Conservation (phyloP, 2,113 vertebrate species). For the Harpagus bidentatus region DNA sequence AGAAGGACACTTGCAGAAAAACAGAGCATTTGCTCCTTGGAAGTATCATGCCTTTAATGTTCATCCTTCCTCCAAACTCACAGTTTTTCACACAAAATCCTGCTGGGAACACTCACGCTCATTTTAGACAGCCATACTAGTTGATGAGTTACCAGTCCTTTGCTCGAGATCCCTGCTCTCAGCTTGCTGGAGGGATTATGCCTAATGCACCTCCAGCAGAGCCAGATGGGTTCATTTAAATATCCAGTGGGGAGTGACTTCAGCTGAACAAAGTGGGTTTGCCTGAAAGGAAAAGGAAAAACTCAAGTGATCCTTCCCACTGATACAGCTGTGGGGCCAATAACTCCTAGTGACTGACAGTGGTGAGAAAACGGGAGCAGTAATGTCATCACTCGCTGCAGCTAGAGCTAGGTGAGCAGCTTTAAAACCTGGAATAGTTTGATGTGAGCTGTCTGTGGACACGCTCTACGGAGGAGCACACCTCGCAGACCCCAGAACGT, state of each 20-base stretch:
- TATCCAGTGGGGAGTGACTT: neutral
- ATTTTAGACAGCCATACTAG: neutral
- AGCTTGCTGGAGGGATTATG: neutral
- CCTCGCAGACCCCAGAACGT: neutral
- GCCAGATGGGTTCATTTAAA: neutral
- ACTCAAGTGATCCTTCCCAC: neutral
- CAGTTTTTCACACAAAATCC: neutral
- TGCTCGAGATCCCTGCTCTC: neutral
- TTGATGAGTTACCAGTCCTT: neutral
- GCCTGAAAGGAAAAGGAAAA: neutral
- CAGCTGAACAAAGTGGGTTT: neutral
- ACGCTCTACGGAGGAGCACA: rapidly evolving
- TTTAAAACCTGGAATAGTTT: neutral
- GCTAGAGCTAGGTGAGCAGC: neutral
- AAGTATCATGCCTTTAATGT: neutral
- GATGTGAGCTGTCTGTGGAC: neutral
- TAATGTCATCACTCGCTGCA: rapidly evolving
- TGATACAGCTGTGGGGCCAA: neutral
- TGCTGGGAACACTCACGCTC: rapidly evolving
- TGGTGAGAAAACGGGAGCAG: neutral
- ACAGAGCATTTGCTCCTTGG: neutral
- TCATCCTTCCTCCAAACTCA: neutral
- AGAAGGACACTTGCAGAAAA: neutral
- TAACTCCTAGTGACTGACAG: neutral
- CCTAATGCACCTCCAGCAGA: neutral